Evolutionary conservation across 2,888 invertebrate species (phyloP).

Genomic region (Pollenia amentaria): DNA sequence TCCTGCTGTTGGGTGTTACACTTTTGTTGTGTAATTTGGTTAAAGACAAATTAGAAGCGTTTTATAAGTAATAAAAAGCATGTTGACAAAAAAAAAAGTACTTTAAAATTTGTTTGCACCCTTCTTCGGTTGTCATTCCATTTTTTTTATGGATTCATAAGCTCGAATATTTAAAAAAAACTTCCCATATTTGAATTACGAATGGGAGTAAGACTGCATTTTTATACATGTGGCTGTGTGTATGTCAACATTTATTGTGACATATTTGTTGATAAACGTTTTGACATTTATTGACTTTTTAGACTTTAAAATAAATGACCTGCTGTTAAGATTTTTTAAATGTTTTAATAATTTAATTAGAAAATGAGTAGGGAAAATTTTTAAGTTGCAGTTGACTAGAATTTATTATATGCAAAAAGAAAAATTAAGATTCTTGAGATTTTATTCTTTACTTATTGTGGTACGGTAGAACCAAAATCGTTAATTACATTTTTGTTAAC

Average conservation of each 20-base stretch:
- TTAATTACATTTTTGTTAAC: no score
- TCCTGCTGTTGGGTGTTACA: constrained; percentile 32
- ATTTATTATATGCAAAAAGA: background rate
- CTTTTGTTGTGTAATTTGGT: constrained; percentile 56
- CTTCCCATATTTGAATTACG: background rate
- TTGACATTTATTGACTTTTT: constrained; percentile 72
- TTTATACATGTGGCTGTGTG: constrained; percentile 2
- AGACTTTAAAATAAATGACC: constrained; percentile 63
- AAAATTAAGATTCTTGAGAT: background rate
- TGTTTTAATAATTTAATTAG: constrained; percentile 41
- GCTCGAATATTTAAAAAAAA: background rate
- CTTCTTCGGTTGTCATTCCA: constrained; percentile 21
- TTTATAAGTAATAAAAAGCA: constrained; percentile 59
- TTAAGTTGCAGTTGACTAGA: background rate
- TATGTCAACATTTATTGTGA: constrained; percentile 65
- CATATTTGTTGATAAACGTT: constrained; percentile 72
- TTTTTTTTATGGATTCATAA: background rate
- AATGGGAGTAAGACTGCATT: background rate
- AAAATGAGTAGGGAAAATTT: constrained; percentile 28
- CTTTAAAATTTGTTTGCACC: constrained; percentile 65
- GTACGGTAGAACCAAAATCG: no score
- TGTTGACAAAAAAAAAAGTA: background rate
- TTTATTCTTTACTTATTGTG: no score
- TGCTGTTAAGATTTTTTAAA: constrained; percentile 65
- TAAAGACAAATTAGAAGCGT: constrained; percentile 68